Base-by-base conservation (phyloP, 2,888 invertebrate species). In the Celastrina argiolus region DNA sequence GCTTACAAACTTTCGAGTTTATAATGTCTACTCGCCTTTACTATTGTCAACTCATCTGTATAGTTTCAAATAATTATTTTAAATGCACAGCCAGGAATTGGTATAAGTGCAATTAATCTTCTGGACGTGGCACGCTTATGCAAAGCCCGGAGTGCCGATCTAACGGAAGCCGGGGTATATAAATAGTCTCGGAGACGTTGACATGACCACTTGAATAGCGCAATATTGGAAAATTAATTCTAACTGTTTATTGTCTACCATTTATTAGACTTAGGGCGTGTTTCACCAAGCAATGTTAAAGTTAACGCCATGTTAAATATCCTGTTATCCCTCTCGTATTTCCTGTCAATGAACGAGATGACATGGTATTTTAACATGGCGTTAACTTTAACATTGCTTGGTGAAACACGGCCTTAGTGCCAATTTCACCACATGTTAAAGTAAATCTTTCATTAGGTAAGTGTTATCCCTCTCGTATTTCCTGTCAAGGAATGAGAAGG, bases 81-180 rank as follows among this genome's bases (percentile, higher is more conserved):
- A 81, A 83, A 83, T 75, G 77, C 75, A 75, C 76, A 77, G 75
- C 75, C 74, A 78, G 76, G 76, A 78, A 79, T 78, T 79, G 78
- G 73, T 74, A 70, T 76, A 77, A 74, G 70, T 74, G 75, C 76
- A 75, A 77, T 83, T 79, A 82, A 81, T 85, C 81, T 79, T 75
- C 69, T 70, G 75, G 78, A 79, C 70, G 70, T 70, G 70, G 69
- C 59, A 61, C 58, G 69, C 63, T 70, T 70, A 67, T 66, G 67
- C 63, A 65, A 67, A 69, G 61, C 66, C 31, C 64, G 66, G 65
- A 67, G 26, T 59, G 59, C 31, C 34, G 59, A 59, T 59, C 59
- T 36, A 61, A 61, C 61, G 61, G 61, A 61, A 61, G 22, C 61
- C 61, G 12, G 61, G 36, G 34, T 14, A 39, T 58, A 58, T 59